Base-by-base conservation (phyloP, 2,797 vertebrate genomes). In the Brotogeris chrysoptera region DNA sequence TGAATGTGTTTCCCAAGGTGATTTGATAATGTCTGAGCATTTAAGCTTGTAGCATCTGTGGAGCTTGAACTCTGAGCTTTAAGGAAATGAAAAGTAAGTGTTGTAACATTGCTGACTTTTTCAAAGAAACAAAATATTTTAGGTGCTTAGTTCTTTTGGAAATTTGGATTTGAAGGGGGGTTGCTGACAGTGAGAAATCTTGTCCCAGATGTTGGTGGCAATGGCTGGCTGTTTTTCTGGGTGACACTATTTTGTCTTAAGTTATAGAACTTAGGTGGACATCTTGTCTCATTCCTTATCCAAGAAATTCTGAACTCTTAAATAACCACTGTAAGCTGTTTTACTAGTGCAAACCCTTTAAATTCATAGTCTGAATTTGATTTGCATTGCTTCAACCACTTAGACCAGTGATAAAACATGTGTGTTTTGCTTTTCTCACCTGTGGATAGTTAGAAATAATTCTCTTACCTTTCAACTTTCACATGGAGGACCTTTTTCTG, bases 391-490 rank as follows among this genome's bases (percentile, higher is more conserved):
- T 90, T 64, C 65, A 39, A 59, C 11, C n/a, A 70, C 79, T 90
- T 55, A 73, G 39, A 66, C 10, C 39, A 77, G 46, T 41, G 60
- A 77, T 87, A 88, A 86, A 92, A 80, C 38, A 27, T 59, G 11
- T 10, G 23, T 5, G 1, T 0, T 72, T 84, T 78, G 34, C 34
- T 59, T 59, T 85, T 77, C 85, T 78, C 93, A 97, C 86, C 92
- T 90, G 80, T 66, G 73, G 76, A 66, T 8, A 43, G 25, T 83
- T 89, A 93, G 83, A 78, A 94, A 71, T 83, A 52, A 93, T 80
- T 85, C 21, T 85, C n/a, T 53, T 39, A 57, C 71, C 57, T 90
- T 81, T 90, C 73, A 78, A 39, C 64, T 94, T 90, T 77, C 44
- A 73, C 41, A 44, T 4, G 19, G 34, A 68, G 19, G 34, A 65